Conservation (phyloP, 2,888 invertebrate species). For the Elmis aenea region DNA sequence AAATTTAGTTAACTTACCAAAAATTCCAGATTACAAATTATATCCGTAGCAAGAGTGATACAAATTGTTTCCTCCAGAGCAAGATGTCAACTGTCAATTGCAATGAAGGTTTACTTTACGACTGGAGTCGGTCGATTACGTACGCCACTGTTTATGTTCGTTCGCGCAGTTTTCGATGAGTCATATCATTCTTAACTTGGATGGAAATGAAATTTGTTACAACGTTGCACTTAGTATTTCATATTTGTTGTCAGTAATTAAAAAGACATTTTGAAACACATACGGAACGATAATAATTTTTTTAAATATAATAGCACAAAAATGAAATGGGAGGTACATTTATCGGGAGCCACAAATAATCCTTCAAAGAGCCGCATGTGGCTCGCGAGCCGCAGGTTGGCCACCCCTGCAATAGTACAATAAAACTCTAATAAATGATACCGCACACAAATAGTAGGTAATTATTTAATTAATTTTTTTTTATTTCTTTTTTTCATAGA, state of each 20-base stretch:
- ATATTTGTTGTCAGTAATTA: constrained; percentile 2
- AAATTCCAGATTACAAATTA: constrained; percentile 16
- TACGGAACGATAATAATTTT: too few relatives aligned
- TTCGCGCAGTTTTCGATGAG: constrained; percentile 15
- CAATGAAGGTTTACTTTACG: constrained; percentile 21
- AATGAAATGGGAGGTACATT: too few relatives aligned
- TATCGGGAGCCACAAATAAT: too few relatives aligned
- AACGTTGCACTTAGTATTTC: constrained; percentile 10
- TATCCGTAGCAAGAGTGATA: constrained; percentile 12
- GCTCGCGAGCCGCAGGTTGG: too few relatives aligned
- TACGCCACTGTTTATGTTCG: constrained; percentile 16
- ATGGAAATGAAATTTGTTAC: constrained; percentile 10
- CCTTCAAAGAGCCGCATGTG: too few relatives aligned
- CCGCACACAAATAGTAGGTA: too few relatives aligned
- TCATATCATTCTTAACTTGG: constrained; percentile 12
- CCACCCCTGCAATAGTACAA: too few relatives aligned
- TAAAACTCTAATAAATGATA: too few relatives aligned
- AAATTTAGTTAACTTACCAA: constrained; percentile 12
- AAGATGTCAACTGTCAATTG: constrained; percentile 20
- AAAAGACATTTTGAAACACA: too few relatives aligned
- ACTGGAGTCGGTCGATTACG: constrained; percentile 13
- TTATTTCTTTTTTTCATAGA: too few relatives aligned
- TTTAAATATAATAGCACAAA: too few relatives aligned
- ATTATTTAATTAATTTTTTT: too few relatives aligned
- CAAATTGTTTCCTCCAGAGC: constrained; percentile 13